These are phyloP conservation scores for Limenitis camilla DNA, from an alignment of 2,888 invertebrate species.

Conservation along the genomic window DNA sequence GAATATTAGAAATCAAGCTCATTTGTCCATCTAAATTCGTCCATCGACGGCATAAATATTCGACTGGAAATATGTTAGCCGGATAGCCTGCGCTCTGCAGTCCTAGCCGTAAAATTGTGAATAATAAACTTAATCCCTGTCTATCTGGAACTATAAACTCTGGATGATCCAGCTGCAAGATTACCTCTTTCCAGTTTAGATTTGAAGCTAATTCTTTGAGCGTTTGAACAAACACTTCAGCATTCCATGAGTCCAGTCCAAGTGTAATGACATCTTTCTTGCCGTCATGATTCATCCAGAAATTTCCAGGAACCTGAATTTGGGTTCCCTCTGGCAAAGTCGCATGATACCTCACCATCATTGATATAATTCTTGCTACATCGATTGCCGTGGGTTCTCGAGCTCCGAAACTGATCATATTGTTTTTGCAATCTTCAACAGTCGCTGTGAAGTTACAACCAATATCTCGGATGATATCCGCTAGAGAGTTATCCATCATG, in stretches of 20 bases:
- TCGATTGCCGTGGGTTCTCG: slow-evolving; percentile 88
- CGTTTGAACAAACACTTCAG: slow-evolving; percentile 94
- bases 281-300: slow-evolving; percentile 75
- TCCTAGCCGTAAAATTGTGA: slow-evolving; percentile 87
- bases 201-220: slow-evolving; percentile 90
- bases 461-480: slow-evolving; percentile 93
- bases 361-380: slow-evolving; percentile 88
- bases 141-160: slow-evolving; percentile 93
- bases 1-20: slow-evolving; percentile 87
- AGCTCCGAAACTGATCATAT: slow-evolving; percentile 86
- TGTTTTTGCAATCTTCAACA: slow-evolving; percentile 90
- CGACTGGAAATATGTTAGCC: slow-evolving; percentile 86
- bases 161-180: slow-evolving; percentile 91
- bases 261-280: slow-evolving; percentile 68
- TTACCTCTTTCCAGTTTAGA: slow-evolving; percentile 94
- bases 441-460: slow-evolving; percentile 82
- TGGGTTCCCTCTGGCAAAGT: slow-evolving; percentile 79
- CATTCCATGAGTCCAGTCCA: slow-evolving; percentile 86
- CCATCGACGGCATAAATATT: slow-evolving; percentile 93
- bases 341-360: slow-evolving; percentile 89
- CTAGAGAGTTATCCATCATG: slow-evolving; percentile 84
- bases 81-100: slow-evolving; percentile 84
- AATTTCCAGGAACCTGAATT: slow-evolving; percentile 78
- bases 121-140: slow-evolving; percentile 86
- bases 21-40: slow-evolving; percentile 94